Percentiles rank a stretch among this genome's conserved stretches.
These are phyloP conservation scores for Diphyllodes magnificus DNA, from an alignment of 2,113 vertebrate genomes.

Conservation along the genomic window DNA sequence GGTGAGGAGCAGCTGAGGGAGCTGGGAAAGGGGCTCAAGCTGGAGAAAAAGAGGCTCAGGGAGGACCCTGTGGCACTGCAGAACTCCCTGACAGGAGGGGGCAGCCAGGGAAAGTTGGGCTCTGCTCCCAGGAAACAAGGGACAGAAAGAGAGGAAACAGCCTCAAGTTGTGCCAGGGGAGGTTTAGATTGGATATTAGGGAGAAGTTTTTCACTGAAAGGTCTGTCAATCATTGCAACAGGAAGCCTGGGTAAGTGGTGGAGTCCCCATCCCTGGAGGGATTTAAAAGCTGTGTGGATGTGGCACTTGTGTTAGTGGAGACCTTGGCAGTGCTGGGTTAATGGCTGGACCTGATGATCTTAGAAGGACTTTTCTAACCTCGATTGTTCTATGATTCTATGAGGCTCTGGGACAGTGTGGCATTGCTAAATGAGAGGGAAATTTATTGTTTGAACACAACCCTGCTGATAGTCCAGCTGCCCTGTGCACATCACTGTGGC, in stretches of 20 bases:
- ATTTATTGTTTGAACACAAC: background rate
- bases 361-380: background rate
- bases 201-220: background rate
- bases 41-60: background rate
- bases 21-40: background rate
- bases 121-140: background rate
- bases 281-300: background rate
- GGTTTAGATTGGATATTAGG: background rate
- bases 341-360: background rate
- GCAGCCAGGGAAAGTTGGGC: accelerated
- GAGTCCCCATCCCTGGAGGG: background rate
- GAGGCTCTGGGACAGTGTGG: background rate
- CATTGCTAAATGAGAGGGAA: background rate
- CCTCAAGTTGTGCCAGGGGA: accelerated
- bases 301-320: too few species aligned
- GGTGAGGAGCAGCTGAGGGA: background rate
- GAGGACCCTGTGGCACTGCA: background rate
- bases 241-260: background rate
- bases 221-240: background rate
- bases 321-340: background rate
- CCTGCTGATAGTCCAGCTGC: accelerated
- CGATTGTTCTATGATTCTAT: background rate
- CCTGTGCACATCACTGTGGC: background rate
- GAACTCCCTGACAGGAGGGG: background rate
- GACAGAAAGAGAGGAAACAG: accelerated